Evolutionary conservation across 2,888 invertebrate species (phyloP), one percentile per base, ranked within the genome.

Genomic region (Eilema caniola): DNA sequence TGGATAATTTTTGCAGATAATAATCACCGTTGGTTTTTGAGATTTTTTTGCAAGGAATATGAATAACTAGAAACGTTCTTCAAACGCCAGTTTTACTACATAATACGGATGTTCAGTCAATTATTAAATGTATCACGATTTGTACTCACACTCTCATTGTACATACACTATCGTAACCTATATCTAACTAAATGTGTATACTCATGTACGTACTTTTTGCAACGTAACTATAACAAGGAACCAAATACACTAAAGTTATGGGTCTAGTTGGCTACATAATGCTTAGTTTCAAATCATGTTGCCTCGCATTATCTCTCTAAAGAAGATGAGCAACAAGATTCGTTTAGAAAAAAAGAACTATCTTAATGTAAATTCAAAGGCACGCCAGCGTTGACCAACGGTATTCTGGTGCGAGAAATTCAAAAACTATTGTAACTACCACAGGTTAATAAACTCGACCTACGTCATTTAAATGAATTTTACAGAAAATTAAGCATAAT

Each of bases 351-450:
- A 61, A 66, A 66, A 33, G 57, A 37, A 23, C 31, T 56, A 65
- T 66, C 14, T 56, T 57, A 37, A 66, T 33, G 57, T 66, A 66
- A 66, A 28, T 33, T 14, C 31, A 62, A 14, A 62, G 33, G 24
- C 33, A 41, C 33, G 23, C 31, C 28, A 24, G 11, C 66, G 57
- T 37, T 57, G 56, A 31, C 53, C 33, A 66, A 66, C 66, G 66
- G 66, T 66, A 66, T 66, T 33, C 25, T 37, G 66, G 57, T 57
- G 33, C 66, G 66, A 33, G 56, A 56, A 62, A 62, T 62, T 62
- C 24, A 66, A 53, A 65, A 37, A 66, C 16, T 28, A 66, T 56
- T 56, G 33, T 37, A 33, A 8, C n/a, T 23, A 65, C 24, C 33
- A 20, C 37, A 66, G 66, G 66, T 66, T 57, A 57, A 33, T 66